phyloP scores from a whole-genome alignment of 2,797 vertebrate species.

The Knipowitschia caucasica region DNA sequence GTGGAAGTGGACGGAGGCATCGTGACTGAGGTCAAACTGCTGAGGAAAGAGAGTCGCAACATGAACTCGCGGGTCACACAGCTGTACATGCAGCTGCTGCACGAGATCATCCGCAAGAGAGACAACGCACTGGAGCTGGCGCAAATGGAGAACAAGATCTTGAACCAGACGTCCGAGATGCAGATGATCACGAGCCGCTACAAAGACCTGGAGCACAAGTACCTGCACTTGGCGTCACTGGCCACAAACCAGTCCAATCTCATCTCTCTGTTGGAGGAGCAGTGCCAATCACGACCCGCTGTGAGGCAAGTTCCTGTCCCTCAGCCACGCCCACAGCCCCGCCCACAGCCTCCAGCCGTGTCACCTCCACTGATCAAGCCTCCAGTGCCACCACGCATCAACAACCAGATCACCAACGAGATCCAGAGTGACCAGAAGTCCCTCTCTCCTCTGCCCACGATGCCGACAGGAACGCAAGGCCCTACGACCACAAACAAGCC shows the following conservation, averaged over 20 bases:
- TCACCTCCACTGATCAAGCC: conserved; percentile 77
- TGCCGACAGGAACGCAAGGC: conserved; percentile 88
- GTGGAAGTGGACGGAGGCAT: conserved; percentile 98
- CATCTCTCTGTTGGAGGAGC: conserved; percentile 89
- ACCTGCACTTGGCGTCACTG: conserved; percentile 89
- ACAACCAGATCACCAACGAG: conserved; percentile 94
- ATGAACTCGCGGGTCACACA: conserved; percentile 98
- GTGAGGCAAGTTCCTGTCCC: conserved; percentile 51
- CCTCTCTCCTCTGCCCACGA: conserved; percentile 81
- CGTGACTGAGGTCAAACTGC: conserved; percentile 94
- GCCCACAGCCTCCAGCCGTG: conserved; percentile 64
- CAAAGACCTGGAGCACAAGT: conserved; percentile 96
- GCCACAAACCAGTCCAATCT: conserved; percentile 91
- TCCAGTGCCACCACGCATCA: conserved; percentile 81
- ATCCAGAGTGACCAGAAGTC: conserved; percentile 96
- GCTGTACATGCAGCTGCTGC: conserved; percentile 97
- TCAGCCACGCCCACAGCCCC: conserved; percentile 68
- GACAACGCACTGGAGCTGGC: conserved; percentile 95
- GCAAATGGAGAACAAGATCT: conserved; percentile 93
- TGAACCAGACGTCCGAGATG: conserved; percentile 98
- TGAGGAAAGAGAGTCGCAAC: conserved; percentile 96
- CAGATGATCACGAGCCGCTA: conserved; percentile 91
- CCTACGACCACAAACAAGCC: conserved; percentile 90
- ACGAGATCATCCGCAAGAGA: conserved; percentile 96
- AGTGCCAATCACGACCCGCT: conserved; percentile 82